Conservation (phyloP, 2,113 vertebrate species). For the Myotis brandtii region DNA sequence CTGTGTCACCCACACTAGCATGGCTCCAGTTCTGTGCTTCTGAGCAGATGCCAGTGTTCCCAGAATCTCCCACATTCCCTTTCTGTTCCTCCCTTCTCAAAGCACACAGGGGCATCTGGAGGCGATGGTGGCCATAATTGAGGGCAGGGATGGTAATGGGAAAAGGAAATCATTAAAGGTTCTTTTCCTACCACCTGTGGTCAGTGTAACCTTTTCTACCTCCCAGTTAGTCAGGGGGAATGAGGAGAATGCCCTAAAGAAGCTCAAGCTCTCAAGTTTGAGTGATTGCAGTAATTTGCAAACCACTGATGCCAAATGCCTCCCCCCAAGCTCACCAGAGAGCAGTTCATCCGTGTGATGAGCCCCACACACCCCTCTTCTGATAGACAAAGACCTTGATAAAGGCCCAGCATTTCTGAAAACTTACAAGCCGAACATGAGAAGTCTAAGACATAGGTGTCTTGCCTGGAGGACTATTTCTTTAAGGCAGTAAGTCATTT, state of each 20-base stretch:
- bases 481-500: background rate
- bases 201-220: background rate
- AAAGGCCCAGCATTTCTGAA: background rate
- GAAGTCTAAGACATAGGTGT: background rate
- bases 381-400: background rate
- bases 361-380: background rate
- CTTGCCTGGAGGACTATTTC: background rate
- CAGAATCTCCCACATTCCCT: background rate
- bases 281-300: conserved; percentile 24
- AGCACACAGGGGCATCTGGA: background rate
- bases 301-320: background rate
- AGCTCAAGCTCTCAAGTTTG: background rate
- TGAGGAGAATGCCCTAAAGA: background rate
- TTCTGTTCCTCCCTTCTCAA: background rate
- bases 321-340: background rate
- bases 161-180: conserved; percentile 23
- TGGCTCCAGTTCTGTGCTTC: background rate
- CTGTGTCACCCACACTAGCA: rapidly evolving
- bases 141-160: conserved; percentile 1
- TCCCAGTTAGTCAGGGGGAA: background rate
- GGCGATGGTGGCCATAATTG: background rate
- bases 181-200: conserved; percentile 44
- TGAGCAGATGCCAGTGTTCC: background rate
- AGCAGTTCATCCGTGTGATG: background rate
- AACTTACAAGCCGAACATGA: background rate